Evolutionary conservation across 1,140 invertebrate species (phyloP), one percentile per base, ranked within the genome.

Genomic region (Drosophila willistoni): DNA sequence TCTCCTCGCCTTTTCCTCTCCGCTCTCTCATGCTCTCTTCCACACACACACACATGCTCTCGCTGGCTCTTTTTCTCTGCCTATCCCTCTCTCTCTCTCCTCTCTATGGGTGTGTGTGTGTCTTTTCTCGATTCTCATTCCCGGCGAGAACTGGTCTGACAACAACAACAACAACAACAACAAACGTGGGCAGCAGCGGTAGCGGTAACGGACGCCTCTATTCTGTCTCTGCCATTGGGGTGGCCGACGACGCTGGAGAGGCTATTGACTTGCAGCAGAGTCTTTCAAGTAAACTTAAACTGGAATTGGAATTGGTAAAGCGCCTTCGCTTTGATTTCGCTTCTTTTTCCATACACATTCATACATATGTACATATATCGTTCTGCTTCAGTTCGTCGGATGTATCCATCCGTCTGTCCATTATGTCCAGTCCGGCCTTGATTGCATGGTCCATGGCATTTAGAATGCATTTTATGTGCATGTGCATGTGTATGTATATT

Each of bases 181-280:
- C 14, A 47, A 17, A 29, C 29, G 29, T 29, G 29, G 34, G 34
- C 17, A 10, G 19, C 17, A 22, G 2, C 17, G 9, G 44, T 22
- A 39, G 36, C 36, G 36, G 10, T 39, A 39, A 39, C 36, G 10
- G 33, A 36, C 63, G 64, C 61, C 59, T 34, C 55, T 57, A 41
- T 66, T 59, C 51, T 62, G 56, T 47, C 56, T 57, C 56, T 57
- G 68, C 68, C 64, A 66, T 29, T 71, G 71, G 14, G 44, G 47
- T 41, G 19, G 69, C 44, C 42, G 68, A 57, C 42, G 68, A 57
- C 56, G 66, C 47, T 61, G 65, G 47, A 22, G 82, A 86, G 83
- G 83, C 69, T 86, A 83, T 86, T 86, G 83, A 86, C 83, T 79
- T 81, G 69, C 68, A 65, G 67, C 79, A 6, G 29, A 36, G 68